These are phyloP conservation scores for Brachyrhaphis roseni DNA, from an alignment of 2,797 vertebrate genomes.

Conservation along the genomic window DNA sequence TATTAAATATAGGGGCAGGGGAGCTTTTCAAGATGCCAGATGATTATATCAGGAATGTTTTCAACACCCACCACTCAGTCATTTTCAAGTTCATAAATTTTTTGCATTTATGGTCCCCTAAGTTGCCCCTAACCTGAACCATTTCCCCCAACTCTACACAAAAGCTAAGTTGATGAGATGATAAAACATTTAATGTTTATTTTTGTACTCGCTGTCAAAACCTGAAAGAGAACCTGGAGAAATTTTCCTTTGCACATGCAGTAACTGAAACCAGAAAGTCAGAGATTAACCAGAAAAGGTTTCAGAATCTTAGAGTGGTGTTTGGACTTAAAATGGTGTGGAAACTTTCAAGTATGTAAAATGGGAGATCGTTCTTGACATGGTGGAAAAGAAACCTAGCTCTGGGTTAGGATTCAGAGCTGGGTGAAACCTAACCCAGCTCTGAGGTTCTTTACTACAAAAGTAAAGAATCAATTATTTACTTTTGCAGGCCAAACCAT, in stretches of 20 bases:
- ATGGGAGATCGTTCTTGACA: not conserved
- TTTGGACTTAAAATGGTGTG: not conserved
- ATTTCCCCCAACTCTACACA: not conserved
- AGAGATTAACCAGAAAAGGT: not conserved
- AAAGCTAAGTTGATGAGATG: not conserved
- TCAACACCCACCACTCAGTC: not conserved
- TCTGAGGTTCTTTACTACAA: no score
- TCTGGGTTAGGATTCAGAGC: no score
- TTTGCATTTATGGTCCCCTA: not conserved
- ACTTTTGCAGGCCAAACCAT: not conserved
- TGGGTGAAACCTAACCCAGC: no score
- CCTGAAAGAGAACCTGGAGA: not conserved
- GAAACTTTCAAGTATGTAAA: not conserved
- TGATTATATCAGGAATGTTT: not conserved
- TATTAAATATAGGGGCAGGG: not conserved
- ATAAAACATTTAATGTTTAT: not conserved
- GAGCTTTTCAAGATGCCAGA: not conserved
- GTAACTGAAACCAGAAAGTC: not conserved
- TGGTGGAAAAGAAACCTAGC: not conserved
- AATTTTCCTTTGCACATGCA: not conserved
- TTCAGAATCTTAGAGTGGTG: not conserved
- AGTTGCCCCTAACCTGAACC: not conserved
- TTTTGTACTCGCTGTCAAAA: not conserved
- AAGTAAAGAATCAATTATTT: not conserved
- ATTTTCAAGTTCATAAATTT: not conserved